Evolutionary conservation across 2,797 vertebrate species (phyloP), one percentile per base, ranked within the genome.

Genomic region (Arnoldichthys spilopterus): DNA sequence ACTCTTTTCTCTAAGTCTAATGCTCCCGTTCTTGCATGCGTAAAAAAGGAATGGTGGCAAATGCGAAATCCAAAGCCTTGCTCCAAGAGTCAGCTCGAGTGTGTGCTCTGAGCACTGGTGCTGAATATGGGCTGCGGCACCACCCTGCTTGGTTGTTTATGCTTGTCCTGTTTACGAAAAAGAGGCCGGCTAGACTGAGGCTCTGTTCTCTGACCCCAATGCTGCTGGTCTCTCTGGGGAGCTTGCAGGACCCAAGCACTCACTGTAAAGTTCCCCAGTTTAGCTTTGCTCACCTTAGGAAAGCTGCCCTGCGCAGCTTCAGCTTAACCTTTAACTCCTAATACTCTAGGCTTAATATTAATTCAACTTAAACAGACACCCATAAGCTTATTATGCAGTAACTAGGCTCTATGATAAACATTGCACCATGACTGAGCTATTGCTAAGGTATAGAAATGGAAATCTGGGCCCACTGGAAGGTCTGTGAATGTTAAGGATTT

Each of bases 1-100:
- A 78, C 75, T 84, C 82, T 71, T 80, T 78, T 81, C 75, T 78
- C 75, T 79, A 76, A 74, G 78, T 62, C 59, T 77, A 67, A 80
- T 79, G 67, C 43, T 59, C 74, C 70, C 76, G 59, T 81, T 79
- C 82, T 74, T 74, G 83, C 84, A 82, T 56, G 15, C 40, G 51
- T 32, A 74, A 74, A 26, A 49, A 74, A 16, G 8, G 24, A 74
- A 47, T 22, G 49, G 43, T 22, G 53, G 43, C 54, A 70, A 47
- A 62, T 70, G 66, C 72, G 30, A 58, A 28, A 75, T 45, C 20
- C 51, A 75, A 40, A 53, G 64, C 56, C 26, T 77, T 32, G 53
- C 71, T 56, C 22, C n/a, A 56, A 45, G 37, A 56, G 51, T 49
- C 16, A 64, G 76, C 34, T 69, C 34, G 54, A 66, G 34, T 56